Percentiles rank a stretch among this genome's conserved stretches.
These are phyloP conservation scores for Eupeodes latifasciatus DNA, from an alignment of 2,888 invertebrate genomes.

Conservation along the genomic window DNA sequence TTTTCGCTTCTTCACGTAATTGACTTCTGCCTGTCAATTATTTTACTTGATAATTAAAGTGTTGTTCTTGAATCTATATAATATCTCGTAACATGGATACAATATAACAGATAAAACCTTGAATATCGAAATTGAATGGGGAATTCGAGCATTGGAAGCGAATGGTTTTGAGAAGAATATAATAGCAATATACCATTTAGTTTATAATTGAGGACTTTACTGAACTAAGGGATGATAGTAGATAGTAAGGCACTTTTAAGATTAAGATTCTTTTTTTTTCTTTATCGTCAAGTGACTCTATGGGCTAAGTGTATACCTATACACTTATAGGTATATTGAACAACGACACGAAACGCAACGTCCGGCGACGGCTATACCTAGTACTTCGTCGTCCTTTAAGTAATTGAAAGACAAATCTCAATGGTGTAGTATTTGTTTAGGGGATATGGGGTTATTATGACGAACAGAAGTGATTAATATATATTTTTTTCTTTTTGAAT, in stretches of 20 bases:
- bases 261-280: background rate
- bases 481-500: background rate
- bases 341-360: background rate
- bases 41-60: constrained; percentile 70
- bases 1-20: constrained; percentile 37
- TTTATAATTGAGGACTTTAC: constrained; percentile 52
- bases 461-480: background rate
- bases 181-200: constrained; percentile 54
- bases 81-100: background rate
- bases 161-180: background rate
- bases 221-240: background rate
- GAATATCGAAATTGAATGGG: constrained; percentile 50
- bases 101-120: constrained; percentile 1
- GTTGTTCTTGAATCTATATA: constrained; percentile 24
- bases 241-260: constrained; percentile 2
- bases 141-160: constrained; percentile 38
- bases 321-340: background rate
- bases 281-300: background rate
- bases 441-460: background rate
- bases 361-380: background rate
- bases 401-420: constrained; percentile 13
- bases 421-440: background rate
- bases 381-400: background rate
- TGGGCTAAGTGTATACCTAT: background rate
- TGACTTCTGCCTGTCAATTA: constrained; percentile 66